Evolutionary conservation across 2,113 vertebrate genomes (phyloP).

Genomic region (Vombatus ursinus): DNA sequence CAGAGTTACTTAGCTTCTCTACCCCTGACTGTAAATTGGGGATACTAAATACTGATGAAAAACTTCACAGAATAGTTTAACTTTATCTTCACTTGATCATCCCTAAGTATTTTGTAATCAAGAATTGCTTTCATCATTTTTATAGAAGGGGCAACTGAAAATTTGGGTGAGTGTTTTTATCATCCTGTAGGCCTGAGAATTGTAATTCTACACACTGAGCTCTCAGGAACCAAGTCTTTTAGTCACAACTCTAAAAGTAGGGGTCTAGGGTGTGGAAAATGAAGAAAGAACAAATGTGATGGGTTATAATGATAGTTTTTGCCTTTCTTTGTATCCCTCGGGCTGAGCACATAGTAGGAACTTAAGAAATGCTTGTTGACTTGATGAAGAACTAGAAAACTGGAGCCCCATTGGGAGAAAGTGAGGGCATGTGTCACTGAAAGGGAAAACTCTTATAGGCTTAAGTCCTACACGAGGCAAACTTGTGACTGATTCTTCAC

Average conservation of each 20-base stretch:
- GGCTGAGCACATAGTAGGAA: not conserved
- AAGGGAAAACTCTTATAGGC: not conserved
- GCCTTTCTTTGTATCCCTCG: not conserved
- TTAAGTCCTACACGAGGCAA: not conserved
- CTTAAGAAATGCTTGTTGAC: not conserved
- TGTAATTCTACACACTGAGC: not conserved
- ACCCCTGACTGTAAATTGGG: conserved; percentile 19
- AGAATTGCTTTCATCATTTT: not conserved
- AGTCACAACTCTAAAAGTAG: not conserved
- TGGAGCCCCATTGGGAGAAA: accelerated
- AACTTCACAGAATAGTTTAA: not conserved
- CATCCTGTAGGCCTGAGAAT: not conserved
- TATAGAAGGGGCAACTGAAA: not conserved
- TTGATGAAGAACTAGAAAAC: not conserved
- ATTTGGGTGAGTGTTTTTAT: not conserved
- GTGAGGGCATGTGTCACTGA: not conserved
- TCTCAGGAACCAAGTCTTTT: not conserved
- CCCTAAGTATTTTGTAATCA: not conserved
- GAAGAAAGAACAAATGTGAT: not conserved
- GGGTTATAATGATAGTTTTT: not conserved
- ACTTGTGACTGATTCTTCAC: not conserved
- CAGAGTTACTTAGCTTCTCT: not conserved
- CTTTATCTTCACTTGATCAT: not conserved
- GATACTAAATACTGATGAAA: conserved; percentile 12
- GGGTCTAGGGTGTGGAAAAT: not conserved